Percentiles rank a stretch among this genome's conserved stretches.
Conservation (phyloP, 2,113 vertebrate genomes). For the Scomber japonicus region DNA sequence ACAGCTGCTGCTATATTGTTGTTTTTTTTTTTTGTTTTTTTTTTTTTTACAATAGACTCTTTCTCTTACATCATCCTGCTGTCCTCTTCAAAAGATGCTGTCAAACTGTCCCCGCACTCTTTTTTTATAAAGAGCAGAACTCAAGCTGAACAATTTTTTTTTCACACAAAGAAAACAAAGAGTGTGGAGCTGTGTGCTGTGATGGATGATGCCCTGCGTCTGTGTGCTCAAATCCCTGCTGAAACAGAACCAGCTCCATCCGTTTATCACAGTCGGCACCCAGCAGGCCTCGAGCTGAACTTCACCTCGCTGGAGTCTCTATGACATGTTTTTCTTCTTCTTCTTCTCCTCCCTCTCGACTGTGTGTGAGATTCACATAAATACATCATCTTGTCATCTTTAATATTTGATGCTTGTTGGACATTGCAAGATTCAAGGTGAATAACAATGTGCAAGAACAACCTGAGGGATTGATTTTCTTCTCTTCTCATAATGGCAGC, state of each 20-base stretch:
- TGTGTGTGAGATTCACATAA: not conserved
- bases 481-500: not conserved
- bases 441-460: not conserved
- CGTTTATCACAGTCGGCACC: not conserved
- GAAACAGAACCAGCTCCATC: slow-evolving; percentile 21
- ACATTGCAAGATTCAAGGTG: not conserved
- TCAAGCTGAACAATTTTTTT: no score
- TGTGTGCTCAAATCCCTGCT: not conserved
- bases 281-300: not conserved
- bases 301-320: slow-evolving; percentile 6
- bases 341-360: not conserved
- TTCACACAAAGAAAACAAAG: not conserved
- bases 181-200: not conserved
- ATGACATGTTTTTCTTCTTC: not conserved
- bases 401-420: slow-evolving; percentile 22
- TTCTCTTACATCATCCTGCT: not conserved
- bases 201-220: not conserved
- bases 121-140: no score
- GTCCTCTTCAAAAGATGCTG: slow-evolving; percentile 7
- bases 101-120: not conserved
- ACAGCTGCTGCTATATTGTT: slow-evolving; percentile 6
- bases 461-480: not conserved
- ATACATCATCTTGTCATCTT: slow-evolving; percentile 4
- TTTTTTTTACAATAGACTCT: not conserved
- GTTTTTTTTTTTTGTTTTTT: not conserved